Conservation (phyloP, 1,140 invertebrate genomes). For the Drosophila teissieri region DNA sequence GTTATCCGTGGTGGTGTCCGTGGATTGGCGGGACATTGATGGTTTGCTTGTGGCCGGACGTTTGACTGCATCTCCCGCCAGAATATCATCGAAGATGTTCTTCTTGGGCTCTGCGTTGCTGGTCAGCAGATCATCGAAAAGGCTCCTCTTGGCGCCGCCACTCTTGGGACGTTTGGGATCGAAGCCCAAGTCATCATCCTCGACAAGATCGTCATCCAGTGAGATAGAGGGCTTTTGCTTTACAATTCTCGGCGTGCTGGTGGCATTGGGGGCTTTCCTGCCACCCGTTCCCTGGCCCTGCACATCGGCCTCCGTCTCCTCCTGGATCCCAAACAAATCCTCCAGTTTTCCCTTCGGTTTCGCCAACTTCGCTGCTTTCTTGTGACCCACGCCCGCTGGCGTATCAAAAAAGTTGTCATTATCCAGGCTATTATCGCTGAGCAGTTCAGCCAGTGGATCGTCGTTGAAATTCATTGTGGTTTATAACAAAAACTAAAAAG, state of each 20-base stretch:
- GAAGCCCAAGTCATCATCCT: constrained; percentile 82
- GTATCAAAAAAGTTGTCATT: constrained; percentile 86
- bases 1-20: constrained; percentile 79
- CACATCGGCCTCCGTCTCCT: constrained; percentile 67
- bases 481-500: too few relatives aligned
- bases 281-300: constrained; percentile 19
- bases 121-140: constrained; percentile 63
- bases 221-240: constrained; percentile 74
- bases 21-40: constrained; percentile 76
- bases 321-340: constrained; percentile 81
- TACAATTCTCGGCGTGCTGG: constrained; percentile 69
- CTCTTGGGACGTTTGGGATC: constrained; percentile 81
- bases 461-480: constrained; percentile 79
- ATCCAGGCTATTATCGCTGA: constrained; percentile 85
- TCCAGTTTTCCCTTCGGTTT: constrained; percentile 68
- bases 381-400: constrained; percentile 54
- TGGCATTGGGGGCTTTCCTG: constrained; percentile 26
- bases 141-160: constrained; percentile 44
- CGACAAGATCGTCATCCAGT: constrained; percentile 57
- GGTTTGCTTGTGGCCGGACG: constrained; percentile 62
- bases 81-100: constrained; percentile 67
- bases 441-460: constrained; percentile 83
- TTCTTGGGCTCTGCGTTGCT: constrained; percentile 56
- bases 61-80: constrained; percentile 43
- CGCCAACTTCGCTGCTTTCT: constrained; percentile 42